phyloP scores from a whole-genome alignment of 2,113 vertebrate genomes.

The Hydrolagus affinis region DNA sequence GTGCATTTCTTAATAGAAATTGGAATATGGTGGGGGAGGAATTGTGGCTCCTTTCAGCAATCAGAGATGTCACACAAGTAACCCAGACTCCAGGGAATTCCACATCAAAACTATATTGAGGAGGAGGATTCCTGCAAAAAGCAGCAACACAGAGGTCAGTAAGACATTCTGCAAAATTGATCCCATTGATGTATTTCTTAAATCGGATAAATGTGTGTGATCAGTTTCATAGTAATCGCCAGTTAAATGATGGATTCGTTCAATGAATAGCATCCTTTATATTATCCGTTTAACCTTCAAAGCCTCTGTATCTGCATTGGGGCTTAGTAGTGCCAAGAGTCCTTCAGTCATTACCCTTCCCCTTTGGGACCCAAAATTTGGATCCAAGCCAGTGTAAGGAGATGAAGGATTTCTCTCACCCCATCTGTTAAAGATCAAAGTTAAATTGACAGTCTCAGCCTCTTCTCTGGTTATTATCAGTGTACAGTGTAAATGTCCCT shows the following conservation, averaged over 20 bases:
- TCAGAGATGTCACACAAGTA: no score
- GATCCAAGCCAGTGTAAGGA: not conserved
- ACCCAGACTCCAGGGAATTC: no score
- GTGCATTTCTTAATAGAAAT: no score
- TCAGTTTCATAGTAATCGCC: not conserved
- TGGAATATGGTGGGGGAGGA: no score
- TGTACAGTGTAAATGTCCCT: conserved; percentile 11
- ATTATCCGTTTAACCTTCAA: conserved; percentile 12
- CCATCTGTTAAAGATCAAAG: conserved; percentile 6
- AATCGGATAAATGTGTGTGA: not conserved
- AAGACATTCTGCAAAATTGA: no score
- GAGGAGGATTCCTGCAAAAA: no score
- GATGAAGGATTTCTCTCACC: not conserved
- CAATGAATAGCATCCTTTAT: conserved; percentile 7
- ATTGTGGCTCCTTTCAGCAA: no score
- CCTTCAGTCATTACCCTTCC: not conserved
- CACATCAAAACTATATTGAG: no score
- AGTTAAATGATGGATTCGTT: not conserved
- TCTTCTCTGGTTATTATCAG: conserved; percentile 5
- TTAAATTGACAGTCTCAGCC: conserved; percentile 10
- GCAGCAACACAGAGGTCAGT: no score
- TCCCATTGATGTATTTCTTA: not conserved
- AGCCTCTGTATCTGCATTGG: not conserved
- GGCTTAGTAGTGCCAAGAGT: not conserved
- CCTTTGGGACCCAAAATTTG: not conserved